Evolutionary conservation across 2,797 vertebrate genomes (phyloP), one percentile per base, ranked within the genome.

Genomic region (Agapornis canus): DNA sequence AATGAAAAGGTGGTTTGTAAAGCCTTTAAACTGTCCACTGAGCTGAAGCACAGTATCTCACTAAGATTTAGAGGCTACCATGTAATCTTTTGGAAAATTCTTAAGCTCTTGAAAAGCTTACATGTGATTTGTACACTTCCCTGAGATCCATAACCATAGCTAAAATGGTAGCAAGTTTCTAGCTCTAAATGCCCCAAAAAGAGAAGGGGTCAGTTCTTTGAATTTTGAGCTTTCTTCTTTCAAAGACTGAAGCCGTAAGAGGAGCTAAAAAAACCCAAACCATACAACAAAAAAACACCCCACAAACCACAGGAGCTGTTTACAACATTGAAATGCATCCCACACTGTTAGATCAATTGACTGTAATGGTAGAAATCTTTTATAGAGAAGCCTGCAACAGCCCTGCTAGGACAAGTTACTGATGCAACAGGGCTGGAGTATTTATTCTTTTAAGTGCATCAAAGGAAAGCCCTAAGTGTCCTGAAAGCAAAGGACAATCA

Each of bases 1-100:
- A 94, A 96, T 94, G 40, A 88, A 96, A 95, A 90, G 13, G 11
- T 61, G 48, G 4, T 40, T 94, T 91, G 25, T 83, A 96, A 95
- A 96, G 37, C 10, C 48, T 96, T 95, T 84, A 85, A 83, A 68
- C 42, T 95, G 48, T 52, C 95, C 82, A 42, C 87, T 90, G 66
- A 92, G n/a, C 27, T 94, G 64, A 91, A 95, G 81, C 42, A 93
- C 37, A 82, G 69, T 90, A 90, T 68, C 45, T 92, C 32, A 81
- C 40, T 81, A 84, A 96, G 70, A 91, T 77, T 91, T 89, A 87
- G 68, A 66, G 23, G 49, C 68, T 85, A 57, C 20, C 47, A 63
- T 69, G 72, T 81, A 91, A 42, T 49, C 37, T 94, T 79, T 32
- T 5, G 13, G 61, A 75, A 97, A 86, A 96, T 86, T 48, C 49